Evolutionary conservation across 2,888 invertebrate species (phyloP), one percentile per base, ranked within the genome.

Genomic region (Atethmia centrago): DNA sequence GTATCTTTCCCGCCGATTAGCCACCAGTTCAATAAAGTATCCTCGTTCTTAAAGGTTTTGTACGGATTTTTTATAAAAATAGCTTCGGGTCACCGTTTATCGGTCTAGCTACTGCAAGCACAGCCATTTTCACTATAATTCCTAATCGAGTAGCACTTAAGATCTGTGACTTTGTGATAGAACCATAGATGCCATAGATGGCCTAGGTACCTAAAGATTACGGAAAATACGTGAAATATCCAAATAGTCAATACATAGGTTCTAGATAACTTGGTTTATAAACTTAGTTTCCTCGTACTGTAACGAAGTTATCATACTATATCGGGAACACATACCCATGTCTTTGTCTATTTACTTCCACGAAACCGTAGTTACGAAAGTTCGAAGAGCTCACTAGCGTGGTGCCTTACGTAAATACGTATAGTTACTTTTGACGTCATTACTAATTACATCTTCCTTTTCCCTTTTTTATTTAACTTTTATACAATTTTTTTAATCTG

Each of bases 1-100:
- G n/a, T 65, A 74, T 77, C 74, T 80, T 74, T 77, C 80, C 80
- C 49, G 51, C 36, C 56, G 66, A 77, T 74, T 80, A 80, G 51
- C 51, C 58, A 74, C 42, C 66, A 72, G n/a, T 47, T 64, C 36
- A 59, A 72, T 79, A 53, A 79, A 73, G 42, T 45, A 59, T 59
- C 53, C 21, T 51, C 49, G 51, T 40, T 74, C 28, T 36, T 62
- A 47, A n/a, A 40, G 81, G 14, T 75, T 80, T 42, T 49, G 47
- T 36, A 47, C 16, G 10, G 74, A 56, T 74, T 74, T 74, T 55
- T 66, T 45, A 56, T 79, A 76, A 81, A 76, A 65, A 77, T 77
- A 64, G 49, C 75, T 67, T 31, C 42, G 61, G 61, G 61, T 65
- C 55, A 68, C 61, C 28, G 45, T 47, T 61, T 55, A 56, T 70